These are phyloP conservation scores for Columba janthina DNA, from an alignment of 2,113 vertebrate genomes.

Conservation along the genomic window DNA sequence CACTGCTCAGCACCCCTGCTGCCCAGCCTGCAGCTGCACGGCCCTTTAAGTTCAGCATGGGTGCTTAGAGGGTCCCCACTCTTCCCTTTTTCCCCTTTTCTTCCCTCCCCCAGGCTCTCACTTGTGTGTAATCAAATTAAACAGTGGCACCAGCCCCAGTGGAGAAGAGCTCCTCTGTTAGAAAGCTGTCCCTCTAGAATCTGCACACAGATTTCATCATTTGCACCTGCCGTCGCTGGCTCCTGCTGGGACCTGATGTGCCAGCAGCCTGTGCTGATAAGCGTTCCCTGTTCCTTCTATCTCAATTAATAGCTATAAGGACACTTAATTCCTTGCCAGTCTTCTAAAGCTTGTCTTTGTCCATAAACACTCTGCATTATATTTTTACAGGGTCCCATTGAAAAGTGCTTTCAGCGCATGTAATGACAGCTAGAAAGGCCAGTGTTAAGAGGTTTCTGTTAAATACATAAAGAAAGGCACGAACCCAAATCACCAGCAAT, in stretches of 20 bases:
- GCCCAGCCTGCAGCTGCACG: background rate
- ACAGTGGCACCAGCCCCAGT: background rate
- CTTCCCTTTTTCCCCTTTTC: background rate
- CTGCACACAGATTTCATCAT: background rate
- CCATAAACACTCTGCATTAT: background rate
- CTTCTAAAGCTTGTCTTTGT: constrained; percentile 31
- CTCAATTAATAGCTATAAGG: background rate
- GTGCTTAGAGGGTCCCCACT: background rate
- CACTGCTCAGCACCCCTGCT: background rate
- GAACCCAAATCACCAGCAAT: background rate
- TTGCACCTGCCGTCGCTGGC: constrained; percentile 50
- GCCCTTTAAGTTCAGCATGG: background rate
- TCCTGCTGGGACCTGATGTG: background rate
- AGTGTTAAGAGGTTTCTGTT: background rate
- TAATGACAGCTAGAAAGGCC: background rate
- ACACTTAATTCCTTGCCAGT: background rate
- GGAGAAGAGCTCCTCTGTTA: constrained; percentile 50
- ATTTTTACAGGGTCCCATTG: background rate
- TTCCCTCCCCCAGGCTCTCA: background rate
- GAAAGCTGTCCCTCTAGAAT: constrained; percentile 15
- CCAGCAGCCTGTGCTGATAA: constrained; percentile 27
- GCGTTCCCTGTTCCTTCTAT: background rate
- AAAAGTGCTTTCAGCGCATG: background rate
- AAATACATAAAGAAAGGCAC: background rate
- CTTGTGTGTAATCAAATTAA: background rate